A percentile compares a stretch with the other conserved stretches of the same genome.
Conservation (phyloP, 2,113 vertebrate genomes). For the Planiliza haematocheilus region DNA sequence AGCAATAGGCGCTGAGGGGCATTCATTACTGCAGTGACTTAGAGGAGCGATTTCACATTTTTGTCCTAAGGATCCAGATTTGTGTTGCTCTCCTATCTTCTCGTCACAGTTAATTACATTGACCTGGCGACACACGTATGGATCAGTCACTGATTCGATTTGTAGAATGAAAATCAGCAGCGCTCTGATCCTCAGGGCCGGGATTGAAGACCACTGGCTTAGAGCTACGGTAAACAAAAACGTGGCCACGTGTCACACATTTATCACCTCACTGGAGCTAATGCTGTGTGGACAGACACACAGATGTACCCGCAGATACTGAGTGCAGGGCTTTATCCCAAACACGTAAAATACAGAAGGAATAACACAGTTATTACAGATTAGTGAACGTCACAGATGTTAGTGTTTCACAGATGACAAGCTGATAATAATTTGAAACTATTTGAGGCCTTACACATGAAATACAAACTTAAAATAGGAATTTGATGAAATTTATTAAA, state of each 20-base stretch:
- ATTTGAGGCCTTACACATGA: no score
- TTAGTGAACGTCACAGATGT: no score
- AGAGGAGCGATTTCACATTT: conserved; percentile 38
- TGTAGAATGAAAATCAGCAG: conserved; percentile 57
- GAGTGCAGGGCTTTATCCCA: conserved; percentile 17
- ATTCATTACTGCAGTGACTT: conserved; percentile 38
- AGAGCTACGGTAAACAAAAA: conserved; percentile 50
- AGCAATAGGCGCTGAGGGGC: conserved; percentile 29
- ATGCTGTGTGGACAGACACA: conserved; percentile 30
- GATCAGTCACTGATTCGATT: conserved; percentile 65
- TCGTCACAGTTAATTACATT: conserved; percentile 64
- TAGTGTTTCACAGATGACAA: no score
- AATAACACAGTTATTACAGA: no score
- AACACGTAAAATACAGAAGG: not conserved
- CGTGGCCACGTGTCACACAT: conserved; percentile 17
- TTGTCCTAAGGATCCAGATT: conserved; percentile 43
- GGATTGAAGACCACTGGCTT: conserved; percentile 33
- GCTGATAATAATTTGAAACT: no score
- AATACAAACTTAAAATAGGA: no score
- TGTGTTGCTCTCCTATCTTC: conserved; percentile 39
- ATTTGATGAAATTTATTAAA: no score
- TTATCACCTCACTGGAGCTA: conserved; percentile 26
- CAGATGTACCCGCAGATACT: conserved; percentile 28
- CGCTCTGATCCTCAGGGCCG: conserved; percentile 28
- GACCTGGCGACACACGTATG: conserved; percentile 51